These are phyloP conservation scores for Lophura swinhoii DNA, from an alignment of 2,797 vertebrate genomes.

Conservation along the genomic window DNA sequence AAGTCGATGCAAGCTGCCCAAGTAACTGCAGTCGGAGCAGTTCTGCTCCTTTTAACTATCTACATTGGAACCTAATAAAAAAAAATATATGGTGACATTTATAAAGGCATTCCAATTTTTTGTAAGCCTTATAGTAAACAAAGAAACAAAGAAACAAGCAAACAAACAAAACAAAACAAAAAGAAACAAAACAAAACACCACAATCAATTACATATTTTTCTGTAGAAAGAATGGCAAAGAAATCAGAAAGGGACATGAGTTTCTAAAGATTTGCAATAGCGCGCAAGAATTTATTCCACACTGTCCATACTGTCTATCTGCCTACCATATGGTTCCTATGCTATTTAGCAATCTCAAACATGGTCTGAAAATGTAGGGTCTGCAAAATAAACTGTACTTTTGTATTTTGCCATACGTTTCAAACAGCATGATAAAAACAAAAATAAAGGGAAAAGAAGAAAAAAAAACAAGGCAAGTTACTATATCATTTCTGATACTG, in stretches of 20 bases:
- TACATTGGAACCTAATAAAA: not conserved
- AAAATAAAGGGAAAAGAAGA: not conserved
- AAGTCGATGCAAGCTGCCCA: constrained; percentile 18
- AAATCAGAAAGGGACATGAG: not conserved
- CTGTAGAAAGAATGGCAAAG: not conserved
- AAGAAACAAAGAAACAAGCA: not conserved
- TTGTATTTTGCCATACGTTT: not conserved
- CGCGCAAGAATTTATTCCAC: not conserved
- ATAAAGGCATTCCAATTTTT: not conserved
- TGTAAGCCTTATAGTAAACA: not conserved
- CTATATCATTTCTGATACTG: not conserved
- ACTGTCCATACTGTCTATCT: not conserved
- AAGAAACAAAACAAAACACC: not conserved
- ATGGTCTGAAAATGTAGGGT: not conserved
- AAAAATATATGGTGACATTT: not conserved
- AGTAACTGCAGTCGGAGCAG: constrained; percentile 43
- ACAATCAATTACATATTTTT: not conserved
- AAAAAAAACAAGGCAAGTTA: not conserved
- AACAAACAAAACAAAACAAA: not conserved
- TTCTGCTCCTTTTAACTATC: not conserved
- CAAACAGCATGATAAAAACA: not conserved
- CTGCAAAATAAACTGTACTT: not conserved
- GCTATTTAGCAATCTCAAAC: not conserved
- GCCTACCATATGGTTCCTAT: not conserved
- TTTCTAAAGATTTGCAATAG: not conserved